phyloP scores from a whole-genome alignment of 1,140 invertebrate species.

The Reticulitermes speratus region DNA sequence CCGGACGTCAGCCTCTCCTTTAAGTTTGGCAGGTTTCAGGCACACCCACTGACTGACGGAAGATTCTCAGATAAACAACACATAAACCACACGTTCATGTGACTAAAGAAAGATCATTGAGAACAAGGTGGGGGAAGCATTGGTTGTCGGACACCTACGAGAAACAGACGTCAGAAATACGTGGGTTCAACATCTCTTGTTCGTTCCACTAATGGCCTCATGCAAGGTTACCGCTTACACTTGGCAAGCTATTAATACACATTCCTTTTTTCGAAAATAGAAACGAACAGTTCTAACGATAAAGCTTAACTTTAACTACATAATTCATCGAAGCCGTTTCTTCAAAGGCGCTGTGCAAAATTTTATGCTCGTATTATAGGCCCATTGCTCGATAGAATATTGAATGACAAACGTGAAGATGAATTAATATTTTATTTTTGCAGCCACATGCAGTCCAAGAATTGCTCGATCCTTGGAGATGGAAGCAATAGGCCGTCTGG shows the following conservation, averaged over 20 bases:
- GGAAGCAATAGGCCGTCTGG: too few species aligned
- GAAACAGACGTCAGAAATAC: neutral
- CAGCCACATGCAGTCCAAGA: too few species aligned
- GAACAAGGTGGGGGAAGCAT: neutral
- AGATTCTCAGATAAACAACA: neutral
- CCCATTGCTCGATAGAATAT: too few species aligned
- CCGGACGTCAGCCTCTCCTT: too few species aligned
- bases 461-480: too few species aligned
- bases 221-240: neutral
- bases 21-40: neutral
- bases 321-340: neutral
- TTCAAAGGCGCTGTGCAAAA: too few species aligned
- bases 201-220: constrained; percentile 3
- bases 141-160: neutral
- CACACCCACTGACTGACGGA: neutral
- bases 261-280: neutral
- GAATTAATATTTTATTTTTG: too few species aligned
- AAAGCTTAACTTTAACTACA: neutral
- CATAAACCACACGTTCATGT: neutral
- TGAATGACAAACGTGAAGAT: too few species aligned
- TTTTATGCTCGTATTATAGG: too few species aligned
- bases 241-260: neutral
- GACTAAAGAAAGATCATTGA: neutral
- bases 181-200: constrained; percentile 10
- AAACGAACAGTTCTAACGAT: constrained; percentile 3